Evolutionary conservation across 2,888 invertebrate species (phyloP), one percentile per base, ranked within the genome.

Genomic region (Melipona beecheii): DNA sequence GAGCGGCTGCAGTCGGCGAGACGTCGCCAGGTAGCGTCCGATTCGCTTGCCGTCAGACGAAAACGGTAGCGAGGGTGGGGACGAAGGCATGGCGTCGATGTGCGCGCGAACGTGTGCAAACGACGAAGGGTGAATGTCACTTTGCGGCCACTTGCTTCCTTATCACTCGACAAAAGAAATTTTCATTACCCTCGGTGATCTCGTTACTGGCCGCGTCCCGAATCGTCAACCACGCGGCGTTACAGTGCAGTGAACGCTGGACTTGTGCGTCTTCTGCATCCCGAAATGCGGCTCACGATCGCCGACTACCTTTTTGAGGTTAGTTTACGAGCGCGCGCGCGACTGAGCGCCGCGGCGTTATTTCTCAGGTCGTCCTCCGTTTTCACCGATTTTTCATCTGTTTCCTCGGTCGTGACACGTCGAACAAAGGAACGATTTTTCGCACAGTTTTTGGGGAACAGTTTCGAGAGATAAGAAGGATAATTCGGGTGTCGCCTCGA

Each of bases 151-250:
- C 78, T 87, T 83, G 78, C 69, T 79, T 79, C 56, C 70, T 87
- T 81, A 87, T 89, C 84, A 75, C 60, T 78, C 64, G 60, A 89
- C 86, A 89, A 89, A 43, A 89, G 78, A 77, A 31, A 65, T 66
- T 71, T 75, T 88, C 75, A 81, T 89, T 49, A 58, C 74, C 66
- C 65, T 64, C 68, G 58, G 79, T 78, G 81, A 89, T 86, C 83
- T 81, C 71, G 65, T 81, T 84, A 87, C 86, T 86, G 73, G 31
- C 58, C 69, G 69, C 13, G 71, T 88, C 72, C 75, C 71, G 56
- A 0, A 2, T 74, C 81, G 64, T 75, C 75, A 73, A 77, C 66
- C 68, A 64, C 80, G 64, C 24, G 58, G 62, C 80, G 36, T 62
- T 77, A 77, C 43, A 84, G 84, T 85, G 85, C 56, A 54, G 73